A percentile compares a stretch with the other conserved stretches of the same genome.
phyloP scores from a whole-genome alignment of 2,888 invertebrate species.

The Cheilosia scutellata region DNA sequence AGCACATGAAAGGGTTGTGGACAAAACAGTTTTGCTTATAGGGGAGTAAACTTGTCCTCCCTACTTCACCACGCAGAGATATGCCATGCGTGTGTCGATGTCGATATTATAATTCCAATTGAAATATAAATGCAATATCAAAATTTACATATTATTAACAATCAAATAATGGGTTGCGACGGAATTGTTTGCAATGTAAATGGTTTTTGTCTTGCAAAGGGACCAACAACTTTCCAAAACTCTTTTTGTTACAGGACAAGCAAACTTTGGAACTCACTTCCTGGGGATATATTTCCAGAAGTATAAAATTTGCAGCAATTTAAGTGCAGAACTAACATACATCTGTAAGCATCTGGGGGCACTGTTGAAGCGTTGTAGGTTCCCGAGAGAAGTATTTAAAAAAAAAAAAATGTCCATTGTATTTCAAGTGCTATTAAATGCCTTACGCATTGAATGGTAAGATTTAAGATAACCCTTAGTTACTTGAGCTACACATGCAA shows the following conservation, averaged over 20 bases:
- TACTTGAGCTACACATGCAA: no score
- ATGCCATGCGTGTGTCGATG: not conserved
- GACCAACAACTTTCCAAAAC: not conserved
- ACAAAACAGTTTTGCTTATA: not conserved
- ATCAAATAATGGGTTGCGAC: not conserved
- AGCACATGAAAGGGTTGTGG: slow-evolving; percentile 8
- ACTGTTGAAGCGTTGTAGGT: no score
- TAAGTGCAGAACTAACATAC: no score
- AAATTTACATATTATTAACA: slow-evolving; percentile 11
- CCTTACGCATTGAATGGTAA: not conserved
- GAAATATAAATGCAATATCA: not conserved
- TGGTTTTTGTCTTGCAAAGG: not conserved
- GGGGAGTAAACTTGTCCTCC: not conserved
- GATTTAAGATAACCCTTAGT: no score
- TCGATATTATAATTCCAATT: not conserved
- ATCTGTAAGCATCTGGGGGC: no score
- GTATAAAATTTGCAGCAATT: no score
- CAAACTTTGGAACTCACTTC: no score
- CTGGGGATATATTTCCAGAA: no score
- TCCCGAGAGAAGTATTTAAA: no score
- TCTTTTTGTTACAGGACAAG: no score
- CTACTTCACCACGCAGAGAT: not conserved
- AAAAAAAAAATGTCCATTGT: not conserved
- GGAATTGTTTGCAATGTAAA: not conserved
- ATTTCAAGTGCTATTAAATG: not conserved